Base-by-base conservation (phyloP, 2,113 vertebrate species). In the Polypterus bichir region DNA sequence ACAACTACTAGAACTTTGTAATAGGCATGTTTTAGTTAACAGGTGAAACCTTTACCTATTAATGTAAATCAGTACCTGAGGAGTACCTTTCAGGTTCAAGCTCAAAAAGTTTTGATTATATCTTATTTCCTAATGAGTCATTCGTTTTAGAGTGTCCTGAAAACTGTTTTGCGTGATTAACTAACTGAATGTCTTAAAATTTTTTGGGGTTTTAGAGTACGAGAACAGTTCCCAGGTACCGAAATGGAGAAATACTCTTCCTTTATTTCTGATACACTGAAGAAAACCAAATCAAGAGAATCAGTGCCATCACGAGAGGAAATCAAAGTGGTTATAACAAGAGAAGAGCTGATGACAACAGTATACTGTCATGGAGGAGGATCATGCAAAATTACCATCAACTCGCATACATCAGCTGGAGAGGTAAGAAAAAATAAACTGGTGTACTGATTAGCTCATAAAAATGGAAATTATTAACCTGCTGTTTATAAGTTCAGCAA, bases 281-380 rank as follows among this genome's bases (percentile, higher is more conserved):
- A 85, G 78, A 93, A 85, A 80, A 92, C 91, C 4, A 92, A 92
- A 58, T 73, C 82, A 74, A 74, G 96, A 59, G 95, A 99, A 78
- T 92, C 90, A 65, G 91, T 98, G 63, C 92, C 94, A 0, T 98
- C 92, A 0, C 86, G 90, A 47, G 90, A 92, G 75, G 96, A 99
- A 78, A 91, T 99, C 61, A 83, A 89, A 59, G 83, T 90, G 6
- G 84, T 99, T 61, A 89, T 97, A 60, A 68, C 81, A 46, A 82
- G 90, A 48, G 91, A 94, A 77, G 95, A 98, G 60, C 93, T 99
- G 92, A 92, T 84, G 44, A 90, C 93, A 68, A 95, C 88, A 0
- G 92, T 99, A 3, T 88, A 97, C 59, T 97, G 95, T 73, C 94
- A 99, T 0, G 96, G 95, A 1, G 96, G 95, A 1, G 95, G 96